phyloP scores from a whole-genome alignment of 2,113 vertebrate species.

The Eudorcas thomsonii region DNA sequence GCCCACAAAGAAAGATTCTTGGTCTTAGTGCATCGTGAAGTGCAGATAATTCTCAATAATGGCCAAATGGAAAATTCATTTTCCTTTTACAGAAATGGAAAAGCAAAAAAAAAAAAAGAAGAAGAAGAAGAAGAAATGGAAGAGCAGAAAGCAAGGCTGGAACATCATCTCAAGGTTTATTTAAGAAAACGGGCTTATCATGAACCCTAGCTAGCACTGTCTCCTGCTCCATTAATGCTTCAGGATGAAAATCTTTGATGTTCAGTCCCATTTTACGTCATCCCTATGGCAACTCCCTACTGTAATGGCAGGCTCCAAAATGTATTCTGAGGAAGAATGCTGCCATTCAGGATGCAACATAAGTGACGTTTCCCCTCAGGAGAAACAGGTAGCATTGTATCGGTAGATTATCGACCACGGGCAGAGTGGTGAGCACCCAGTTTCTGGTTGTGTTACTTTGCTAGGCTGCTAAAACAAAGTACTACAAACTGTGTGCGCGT shows the following conservation, averaged over 20 bases:
- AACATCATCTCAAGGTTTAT: background rate
- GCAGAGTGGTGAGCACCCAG: background rate
- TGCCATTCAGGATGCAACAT: background rate
- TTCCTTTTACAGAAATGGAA: background rate
- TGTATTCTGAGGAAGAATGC: background rate
- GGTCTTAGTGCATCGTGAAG: background rate
- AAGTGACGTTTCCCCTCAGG: background rate
- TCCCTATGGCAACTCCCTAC: background rate
- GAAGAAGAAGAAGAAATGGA: background rate
- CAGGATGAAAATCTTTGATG: background rate
- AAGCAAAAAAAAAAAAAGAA: background rate
- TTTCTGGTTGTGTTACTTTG: background rate
- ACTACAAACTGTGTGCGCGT: fast-evolving
- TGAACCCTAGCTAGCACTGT: background rate
- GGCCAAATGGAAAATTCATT: background rate
- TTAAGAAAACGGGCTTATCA: background rate
- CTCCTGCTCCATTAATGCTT: background rate
- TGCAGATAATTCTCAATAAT: background rate
- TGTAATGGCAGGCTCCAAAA: background rate
- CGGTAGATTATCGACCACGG: background rate
- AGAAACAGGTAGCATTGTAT: background rate
- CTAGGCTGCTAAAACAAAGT: background rate
- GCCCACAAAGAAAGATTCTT: background rate
- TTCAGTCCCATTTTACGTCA: background rate
- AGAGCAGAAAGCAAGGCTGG: background rate